Evolutionary conservation across 2,888 invertebrate species (phyloP).

Genomic region (Yponomeuta plumbellus): DNA sequence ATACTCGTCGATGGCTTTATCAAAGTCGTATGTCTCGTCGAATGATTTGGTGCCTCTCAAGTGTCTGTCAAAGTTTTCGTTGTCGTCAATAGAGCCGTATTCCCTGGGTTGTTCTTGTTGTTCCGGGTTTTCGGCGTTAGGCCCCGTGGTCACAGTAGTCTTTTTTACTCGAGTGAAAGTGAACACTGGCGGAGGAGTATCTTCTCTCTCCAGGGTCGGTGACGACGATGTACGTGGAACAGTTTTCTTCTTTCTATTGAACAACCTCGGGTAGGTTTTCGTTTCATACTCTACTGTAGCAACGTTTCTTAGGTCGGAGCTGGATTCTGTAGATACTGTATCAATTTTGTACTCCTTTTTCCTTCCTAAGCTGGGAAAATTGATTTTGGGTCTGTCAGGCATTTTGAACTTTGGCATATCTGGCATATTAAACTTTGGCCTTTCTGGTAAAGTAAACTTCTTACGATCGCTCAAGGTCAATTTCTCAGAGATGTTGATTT

Average conservation of each 20-base stretch:
- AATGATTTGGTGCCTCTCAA: slow-evolving; percentile 56
- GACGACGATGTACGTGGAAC: slow-evolving; percentile 68
- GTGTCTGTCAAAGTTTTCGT: slow-evolving; percentile 37
- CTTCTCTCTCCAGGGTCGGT: slow-evolving; percentile 68
- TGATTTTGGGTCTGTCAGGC: slow-evolving; percentile 78
- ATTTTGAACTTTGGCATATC: slow-evolving; percentile 75
- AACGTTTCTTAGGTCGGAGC: slow-evolving; percentile 55
- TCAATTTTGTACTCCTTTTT: slow-evolving; percentile 64
- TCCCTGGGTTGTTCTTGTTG: slow-evolving; percentile 61
- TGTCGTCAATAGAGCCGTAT: slow-evolving; percentile 61
- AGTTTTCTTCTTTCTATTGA: slow-evolving; percentile 67
- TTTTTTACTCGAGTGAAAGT: slow-evolving; percentile 81
- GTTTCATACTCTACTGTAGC: slow-evolving; percentile 83
- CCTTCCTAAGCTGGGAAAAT: slow-evolving; percentile 78
- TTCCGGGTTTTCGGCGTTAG: slow-evolving; percentile 40
- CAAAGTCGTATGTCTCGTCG: slow-evolving; percentile 70
- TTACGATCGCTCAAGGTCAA: slow-evolving; percentile 75
- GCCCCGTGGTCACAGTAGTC: slow-evolving; percentile 59
- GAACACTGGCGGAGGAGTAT: slow-evolving; percentile 78
- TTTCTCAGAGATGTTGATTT: slow-evolving; percentile 69
- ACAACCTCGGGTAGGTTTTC: slow-evolving; percentile 86
- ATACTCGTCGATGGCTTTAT: slow-evolving; percentile 75
- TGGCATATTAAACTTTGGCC: slow-evolving; percentile 71
- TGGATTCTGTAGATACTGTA: slow-evolving; percentile 54
- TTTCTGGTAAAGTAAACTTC: slow-evolving; percentile 79